Evolutionary conservation across 2,113 vertebrate species (phyloP).

Genomic region (Notechis scutatus): DNA sequence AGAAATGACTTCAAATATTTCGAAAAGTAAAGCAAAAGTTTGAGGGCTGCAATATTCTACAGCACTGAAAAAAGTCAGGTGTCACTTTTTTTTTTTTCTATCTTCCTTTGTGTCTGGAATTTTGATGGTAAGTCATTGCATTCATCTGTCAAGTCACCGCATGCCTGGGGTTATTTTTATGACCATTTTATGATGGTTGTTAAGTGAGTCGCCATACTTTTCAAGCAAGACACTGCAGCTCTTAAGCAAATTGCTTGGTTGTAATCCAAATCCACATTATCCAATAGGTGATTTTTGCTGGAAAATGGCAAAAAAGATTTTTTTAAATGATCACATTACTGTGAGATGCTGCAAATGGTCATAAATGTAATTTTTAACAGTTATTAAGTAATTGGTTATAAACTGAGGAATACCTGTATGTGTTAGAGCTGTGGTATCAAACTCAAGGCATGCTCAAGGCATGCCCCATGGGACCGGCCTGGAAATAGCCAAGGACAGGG

Average conservation of each 20-base stretch:
- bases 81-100: neutral
- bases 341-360: too few relatives aligned
- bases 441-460: too few relatives aligned
- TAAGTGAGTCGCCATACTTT: neutral
- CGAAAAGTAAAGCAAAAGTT: neutral
- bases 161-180: neutral
- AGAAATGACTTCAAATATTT: neutral
- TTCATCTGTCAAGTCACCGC: neutral
- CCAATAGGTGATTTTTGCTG: too few relatives aligned
- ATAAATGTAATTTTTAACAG: neutral
- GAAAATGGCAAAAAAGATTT: too few relatives aligned
- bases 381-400: neutral
- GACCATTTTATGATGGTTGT: neutral
- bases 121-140: neutral
- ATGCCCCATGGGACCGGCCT: too few relatives aligned
- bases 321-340: too few relatives aligned
- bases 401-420: neutral
- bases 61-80: neutral
- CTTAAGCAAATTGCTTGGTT: too few relatives aligned
- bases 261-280: too few relatives aligned
- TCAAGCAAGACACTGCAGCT: too few relatives aligned
- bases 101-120: neutral
- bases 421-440: neutral
- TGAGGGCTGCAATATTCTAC: neutral
- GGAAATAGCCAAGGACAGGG: too few relatives aligned